A percentile compares a stretch with the other conserved stretches of the same genome.
phyloP scores from a whole-genome alignment of 2,888 invertebrate genomes.

The Ophonus ardosiacus region DNA sequence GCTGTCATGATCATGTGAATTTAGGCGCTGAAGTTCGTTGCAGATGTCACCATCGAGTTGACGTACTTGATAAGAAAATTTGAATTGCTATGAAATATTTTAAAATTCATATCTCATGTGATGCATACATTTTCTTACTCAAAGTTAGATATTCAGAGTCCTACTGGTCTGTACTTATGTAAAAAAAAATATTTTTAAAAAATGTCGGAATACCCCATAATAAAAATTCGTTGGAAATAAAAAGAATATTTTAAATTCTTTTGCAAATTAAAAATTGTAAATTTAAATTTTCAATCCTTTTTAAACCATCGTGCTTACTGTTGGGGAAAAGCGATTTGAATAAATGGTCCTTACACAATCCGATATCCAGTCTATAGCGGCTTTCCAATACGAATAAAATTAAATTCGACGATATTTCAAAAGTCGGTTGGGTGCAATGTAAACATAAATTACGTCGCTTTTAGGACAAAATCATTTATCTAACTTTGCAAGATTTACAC shows the following conservation, averaged over 20 bases:
- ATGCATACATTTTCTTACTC: too few species aligned
- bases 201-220: too few species aligned
- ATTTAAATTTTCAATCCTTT: neutral
- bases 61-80: too few species aligned
- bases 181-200: too few species aligned
- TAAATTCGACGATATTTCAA: slow-evolving; percentile 41
- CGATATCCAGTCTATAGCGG: neutral
- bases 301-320: neutral
- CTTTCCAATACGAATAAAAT: slow-evolving; percentile 47
- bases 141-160: too few species aligned
- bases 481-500: slow-evolving; percentile 28
- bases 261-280: neutral
- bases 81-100: too few species aligned
- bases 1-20: too few species aligned
- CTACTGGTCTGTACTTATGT: too few species aligned
- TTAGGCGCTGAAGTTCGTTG: too few species aligned
- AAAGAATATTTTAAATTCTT: neutral
- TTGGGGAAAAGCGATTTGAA: neutral
- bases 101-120: too few species aligned
- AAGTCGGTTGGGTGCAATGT: slow-evolving; percentile 18
- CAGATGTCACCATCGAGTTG: too few species aligned
- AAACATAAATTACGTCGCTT: slow-evolving; percentile 34
- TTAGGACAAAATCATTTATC: slow-evolving; percentile 41
- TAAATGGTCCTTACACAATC: neutral
- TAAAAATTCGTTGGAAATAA: neutral